phyloP scores from a whole-genome alignment of 2,797 vertebrate genomes.

The Antrozous pallidus region DNA sequence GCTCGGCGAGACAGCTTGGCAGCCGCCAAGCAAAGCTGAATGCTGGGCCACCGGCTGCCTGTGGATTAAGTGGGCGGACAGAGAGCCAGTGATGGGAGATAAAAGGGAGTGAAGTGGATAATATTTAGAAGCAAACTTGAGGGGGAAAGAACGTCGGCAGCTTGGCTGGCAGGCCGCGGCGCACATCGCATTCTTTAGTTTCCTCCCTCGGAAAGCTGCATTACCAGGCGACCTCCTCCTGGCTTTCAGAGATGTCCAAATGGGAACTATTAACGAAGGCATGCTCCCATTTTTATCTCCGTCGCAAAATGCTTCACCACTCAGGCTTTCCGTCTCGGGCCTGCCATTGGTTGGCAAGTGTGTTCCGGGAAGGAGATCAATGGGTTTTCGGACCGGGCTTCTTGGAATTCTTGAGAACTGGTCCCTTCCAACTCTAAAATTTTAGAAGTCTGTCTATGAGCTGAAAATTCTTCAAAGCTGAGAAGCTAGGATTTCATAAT shows the following conservation, averaged over 20 bases:
- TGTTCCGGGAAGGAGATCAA: constrained; percentile 29
- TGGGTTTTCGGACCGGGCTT: constrained; percentile 52
- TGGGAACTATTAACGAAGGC: constrained; percentile 75
- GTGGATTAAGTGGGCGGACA: constrained; percentile 68
- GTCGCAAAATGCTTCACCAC: constrained; percentile 51
- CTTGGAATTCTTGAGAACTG: constrained; percentile 60
- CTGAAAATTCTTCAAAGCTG: constrained; percentile 71
- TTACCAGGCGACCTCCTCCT: constrained; percentile 62
- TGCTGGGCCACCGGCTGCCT: constrained; percentile 60
- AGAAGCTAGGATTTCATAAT: constrained; percentile 67
- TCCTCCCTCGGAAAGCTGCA: constrained; percentile 42
- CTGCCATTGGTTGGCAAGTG: not conserved
- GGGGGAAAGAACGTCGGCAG: constrained; percentile 27
- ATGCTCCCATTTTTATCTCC: constrained; percentile 73
- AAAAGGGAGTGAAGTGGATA: constrained; percentile 72
- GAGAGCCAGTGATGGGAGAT: constrained; percentile 62
- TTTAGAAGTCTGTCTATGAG: constrained; percentile 60
- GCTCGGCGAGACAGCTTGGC: constrained; percentile 51
- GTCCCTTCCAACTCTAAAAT: constrained; percentile 58
- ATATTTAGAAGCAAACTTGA: constrained; percentile 58
- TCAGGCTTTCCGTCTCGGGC: constrained; percentile 45
- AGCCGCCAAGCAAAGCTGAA: constrained; percentile 39
- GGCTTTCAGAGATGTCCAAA: constrained; percentile 71
- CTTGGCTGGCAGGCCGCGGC: not conserved
- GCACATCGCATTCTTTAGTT: not conserved